These are phyloP conservation scores for Phenganax subtilis DNA, from an alignment of 92 coral and sea anemone species.

Conservation along the genomic window DNA sequence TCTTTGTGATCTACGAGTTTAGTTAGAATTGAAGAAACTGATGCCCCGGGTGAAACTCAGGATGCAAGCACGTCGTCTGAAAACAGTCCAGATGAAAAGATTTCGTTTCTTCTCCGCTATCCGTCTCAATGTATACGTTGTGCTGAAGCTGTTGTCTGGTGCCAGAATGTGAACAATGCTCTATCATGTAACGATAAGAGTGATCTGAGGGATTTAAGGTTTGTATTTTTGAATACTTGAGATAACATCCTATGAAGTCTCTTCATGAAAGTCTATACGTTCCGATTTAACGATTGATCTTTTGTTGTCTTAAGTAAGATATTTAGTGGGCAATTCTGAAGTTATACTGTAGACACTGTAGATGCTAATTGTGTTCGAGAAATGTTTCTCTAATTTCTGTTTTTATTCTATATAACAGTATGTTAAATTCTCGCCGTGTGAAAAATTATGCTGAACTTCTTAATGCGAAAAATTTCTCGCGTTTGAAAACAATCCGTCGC, in stretches of 20 bases:
- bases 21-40: not conserved
- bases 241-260: not conserved
- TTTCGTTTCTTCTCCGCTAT: constrained; percentile 56
- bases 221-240: not conserved
- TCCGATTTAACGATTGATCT: not conserved
- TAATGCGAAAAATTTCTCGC: constrained; percentile 2
- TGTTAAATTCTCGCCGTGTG: constrained; percentile 22
- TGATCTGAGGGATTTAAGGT: constrained; percentile 58
- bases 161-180: constrained; percentile 54
- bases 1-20: not conserved
- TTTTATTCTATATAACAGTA: not conserved
- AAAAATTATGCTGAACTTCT: constrained; percentile 23
- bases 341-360: not conserved
- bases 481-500: not conserved
- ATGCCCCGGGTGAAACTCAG: not conserved
- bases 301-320: too few relatives aligned
- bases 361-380: too few relatives aligned
- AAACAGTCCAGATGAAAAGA: not conserved
- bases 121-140: constrained; percentile 76
- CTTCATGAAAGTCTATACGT: not conserved
- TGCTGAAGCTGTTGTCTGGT: constrained; percentile 73
- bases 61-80: not conserved
- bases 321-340: too few relatives aligned
- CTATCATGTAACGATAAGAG: constrained; percentile 50
- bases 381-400: too few relatives aligned